These are phyloP conservation scores for Brachionus manjavacas DNA, from an alignment of 1,140 invertebrate species.

Conservation along the genomic window DNA sequence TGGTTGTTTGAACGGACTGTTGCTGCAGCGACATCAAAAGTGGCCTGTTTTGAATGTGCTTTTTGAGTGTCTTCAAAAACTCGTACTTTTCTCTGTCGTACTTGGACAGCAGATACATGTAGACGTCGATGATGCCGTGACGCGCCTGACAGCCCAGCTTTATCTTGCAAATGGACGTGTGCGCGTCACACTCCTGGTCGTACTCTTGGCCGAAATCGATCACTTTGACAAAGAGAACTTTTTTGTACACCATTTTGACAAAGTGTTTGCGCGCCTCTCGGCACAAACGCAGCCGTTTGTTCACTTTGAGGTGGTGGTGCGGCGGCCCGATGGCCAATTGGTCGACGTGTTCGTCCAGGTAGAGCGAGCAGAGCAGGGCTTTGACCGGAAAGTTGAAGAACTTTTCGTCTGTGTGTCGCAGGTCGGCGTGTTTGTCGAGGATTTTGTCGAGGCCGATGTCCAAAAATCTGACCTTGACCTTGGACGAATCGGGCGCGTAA, in stretches of 20 bases:
- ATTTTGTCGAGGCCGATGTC: constrained; percentile 11
- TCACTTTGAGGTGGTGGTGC: neutral
- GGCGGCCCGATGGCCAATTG: neutral
- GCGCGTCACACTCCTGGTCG: neutral
- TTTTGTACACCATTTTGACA: constrained; percentile 31
- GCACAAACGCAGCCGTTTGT: neutral
- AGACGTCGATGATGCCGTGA: constrained; percentile 21
- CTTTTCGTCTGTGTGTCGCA: constrained; percentile 12
- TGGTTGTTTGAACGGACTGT: neutral
- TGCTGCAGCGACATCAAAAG: neutral
- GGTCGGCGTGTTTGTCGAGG: neutral
- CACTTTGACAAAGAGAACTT: constrained; percentile 26
- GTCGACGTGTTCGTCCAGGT: neutral
- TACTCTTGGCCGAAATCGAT: neutral
- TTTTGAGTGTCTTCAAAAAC: neutral
- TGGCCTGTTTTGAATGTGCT: neutral
- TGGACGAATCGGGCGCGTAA: neutral
- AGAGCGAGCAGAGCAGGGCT: neutral
- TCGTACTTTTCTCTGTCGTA: constrained; percentile 26
- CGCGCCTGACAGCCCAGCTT: neutral
- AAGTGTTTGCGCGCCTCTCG: constrained; percentile 13
- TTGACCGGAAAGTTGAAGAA: constrained; percentile 37
- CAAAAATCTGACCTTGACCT: constrained; percentile 36
- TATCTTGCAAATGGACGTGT: neutral
- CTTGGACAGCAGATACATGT: constrained; percentile 26